phyloP scores from a whole-genome alignment of 2,797 vertebrate genomes.

The Notoglanidium macrostoma region DNA sequence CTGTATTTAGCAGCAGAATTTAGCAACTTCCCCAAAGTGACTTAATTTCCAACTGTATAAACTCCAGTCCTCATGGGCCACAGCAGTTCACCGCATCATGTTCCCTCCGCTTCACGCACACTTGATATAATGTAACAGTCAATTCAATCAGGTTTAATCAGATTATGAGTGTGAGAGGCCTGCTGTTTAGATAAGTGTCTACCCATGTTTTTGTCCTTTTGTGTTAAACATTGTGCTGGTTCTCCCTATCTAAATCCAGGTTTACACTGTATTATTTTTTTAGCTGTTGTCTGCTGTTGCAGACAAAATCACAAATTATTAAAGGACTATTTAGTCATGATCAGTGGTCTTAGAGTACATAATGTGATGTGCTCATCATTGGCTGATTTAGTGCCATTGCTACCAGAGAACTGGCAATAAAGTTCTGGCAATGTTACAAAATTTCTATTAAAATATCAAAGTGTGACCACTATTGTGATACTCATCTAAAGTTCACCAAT shows the following conservation, averaged over 20 bases:
- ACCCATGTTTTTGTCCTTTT: not conserved
- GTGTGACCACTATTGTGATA: not conserved
- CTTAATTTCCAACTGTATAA: not conserved
- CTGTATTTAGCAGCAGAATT: not conserved
- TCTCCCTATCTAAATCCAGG: not conserved
- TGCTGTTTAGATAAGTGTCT: not conserved
- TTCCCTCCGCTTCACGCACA: not conserved
- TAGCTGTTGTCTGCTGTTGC: not conserved
- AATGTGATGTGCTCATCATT: not conserved
- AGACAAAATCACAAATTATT: not conserved
- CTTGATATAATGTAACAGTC: not conserved
- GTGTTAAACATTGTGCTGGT: not conserved
- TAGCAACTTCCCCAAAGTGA: not conserved
- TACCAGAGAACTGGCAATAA: not conserved
- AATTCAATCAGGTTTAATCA: conserved; percentile 5
- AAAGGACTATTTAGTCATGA: not conserved
- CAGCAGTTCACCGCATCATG: not conserved
- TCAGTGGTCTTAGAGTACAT: not conserved
- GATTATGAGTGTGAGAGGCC: not conserved
- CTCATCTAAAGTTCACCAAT: not conserved
- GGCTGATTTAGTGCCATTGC: not conserved
- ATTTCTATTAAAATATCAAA: not conserved
- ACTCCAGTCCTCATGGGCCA: not conserved
- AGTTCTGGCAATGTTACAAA: not conserved
- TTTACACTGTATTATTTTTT: not conserved